phyloP scores from a whole-genome alignment of 2,888 invertebrate genomes.

The Metacarcinus magister region DNA sequence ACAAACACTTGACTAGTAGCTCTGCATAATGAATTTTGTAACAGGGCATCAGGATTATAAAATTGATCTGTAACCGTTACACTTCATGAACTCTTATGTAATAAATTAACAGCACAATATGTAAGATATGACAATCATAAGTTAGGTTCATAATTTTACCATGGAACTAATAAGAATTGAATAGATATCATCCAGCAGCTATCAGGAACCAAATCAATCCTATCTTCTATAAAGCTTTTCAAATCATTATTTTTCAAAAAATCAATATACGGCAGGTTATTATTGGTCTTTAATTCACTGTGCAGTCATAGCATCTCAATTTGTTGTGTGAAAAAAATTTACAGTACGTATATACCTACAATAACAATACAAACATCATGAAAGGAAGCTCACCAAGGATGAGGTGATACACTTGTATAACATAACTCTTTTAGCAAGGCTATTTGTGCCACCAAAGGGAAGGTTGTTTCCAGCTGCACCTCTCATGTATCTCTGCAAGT shows the following conservation, averaged over 20 bases:
- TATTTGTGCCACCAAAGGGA: constrained; percentile 61
- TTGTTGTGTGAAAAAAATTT: neutral
- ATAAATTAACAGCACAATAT: neutral
- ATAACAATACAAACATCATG: neutral
- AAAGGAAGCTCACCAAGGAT: constrained; percentile 28
- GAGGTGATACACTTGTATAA: neutral
- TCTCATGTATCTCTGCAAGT: neutral
- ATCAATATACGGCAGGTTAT: neutral
- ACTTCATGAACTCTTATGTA: neutral
- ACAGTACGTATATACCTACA: neutral
- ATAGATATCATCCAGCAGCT: neutral
- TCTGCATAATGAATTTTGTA: neutral
- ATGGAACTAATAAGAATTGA: neutral
- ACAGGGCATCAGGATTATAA: neutral
- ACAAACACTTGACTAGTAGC: neutral
- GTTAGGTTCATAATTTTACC: neutral
- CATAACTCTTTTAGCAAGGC: neutral
- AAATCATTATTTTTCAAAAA: neutral
- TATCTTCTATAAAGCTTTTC: neutral
- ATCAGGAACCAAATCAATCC: neutral
- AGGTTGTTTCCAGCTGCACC: constrained; percentile 38
- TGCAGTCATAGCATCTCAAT: neutral
- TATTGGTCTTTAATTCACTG: neutral
- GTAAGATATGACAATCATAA: neutral
- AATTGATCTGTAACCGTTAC: neutral